Base-by-base conservation (phyloP, 2,113 vertebrate species). In the Cygnus atratus region DNA sequence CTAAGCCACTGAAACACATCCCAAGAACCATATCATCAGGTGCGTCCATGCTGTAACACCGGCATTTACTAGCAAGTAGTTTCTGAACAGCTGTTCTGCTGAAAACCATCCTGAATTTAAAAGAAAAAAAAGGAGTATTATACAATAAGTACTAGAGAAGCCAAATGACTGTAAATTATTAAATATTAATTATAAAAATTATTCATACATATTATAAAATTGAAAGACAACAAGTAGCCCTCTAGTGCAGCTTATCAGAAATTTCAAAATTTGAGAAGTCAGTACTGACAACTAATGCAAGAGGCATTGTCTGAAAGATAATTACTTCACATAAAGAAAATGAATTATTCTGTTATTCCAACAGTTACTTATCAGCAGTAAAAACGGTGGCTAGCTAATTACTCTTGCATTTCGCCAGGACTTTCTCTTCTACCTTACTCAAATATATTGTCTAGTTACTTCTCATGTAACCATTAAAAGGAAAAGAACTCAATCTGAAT, bases 21-120 rank as follows among this genome's bases (percentile, higher is more conserved):
- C 99, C 99, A 96, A 99, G 98, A 84, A 99, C 99, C 99, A 99
- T 99, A 95, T 99, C 99, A 66, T 99, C 99, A 0, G 99, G 99
- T 0, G 99, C 99, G 2, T 99, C 99, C 43, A 98, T 98, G 96
- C 99, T 99, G 97, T 99, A 99, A 94, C 99, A 99, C 29, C 98
- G 98, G 88, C 99, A 99, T 88, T 98, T 98, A 74, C 99, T 99
- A 73, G 94, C 88, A 10, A 99, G 98, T 33, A 99, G 98, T 62
- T 88, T 98, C 85, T 96, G 93, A 94, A 99, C 97, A 41, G 99
- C 98, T 94, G 96, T 96, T 95, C 98, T 98, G 98, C 99, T 99
- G 97, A 99, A 99, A 96, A 99, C 98, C 99, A 99, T 99, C 35
- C 99, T 99, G 91, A 71, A 83, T 3, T 11, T 82, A 63, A 74